These are phyloP conservation scores for Betta splendens DNA, from an alignment of 2,797 vertebrate genomes.

Conservation along the genomic window DNA sequence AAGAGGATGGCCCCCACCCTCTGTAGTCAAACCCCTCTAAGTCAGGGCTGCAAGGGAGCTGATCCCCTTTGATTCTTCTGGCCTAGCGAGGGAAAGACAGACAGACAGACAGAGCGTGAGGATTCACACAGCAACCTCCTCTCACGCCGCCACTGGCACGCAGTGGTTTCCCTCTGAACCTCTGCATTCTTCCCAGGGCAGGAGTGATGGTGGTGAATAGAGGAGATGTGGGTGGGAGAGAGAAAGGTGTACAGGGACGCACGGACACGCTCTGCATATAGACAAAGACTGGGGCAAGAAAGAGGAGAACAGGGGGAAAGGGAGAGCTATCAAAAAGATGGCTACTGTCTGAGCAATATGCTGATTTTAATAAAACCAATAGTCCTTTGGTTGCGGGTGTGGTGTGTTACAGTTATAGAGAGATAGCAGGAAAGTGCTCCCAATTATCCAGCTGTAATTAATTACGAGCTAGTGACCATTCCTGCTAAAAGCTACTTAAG, in stretches of 20 bases:
- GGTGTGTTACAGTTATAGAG: too few relatives aligned
- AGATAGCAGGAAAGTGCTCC: slow-evolving; percentile 26
- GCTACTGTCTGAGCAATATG: slow-evolving; percentile 31
- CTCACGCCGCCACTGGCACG: slow-evolving; percentile 52
- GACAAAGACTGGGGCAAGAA: slow-evolving; percentile 30
- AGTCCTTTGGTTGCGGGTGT: slow-evolving; percentile 26
- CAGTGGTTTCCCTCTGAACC: slow-evolving; percentile 63
- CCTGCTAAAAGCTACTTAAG: slow-evolving; percentile 44
- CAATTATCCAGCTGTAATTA: slow-evolving; percentile 39
- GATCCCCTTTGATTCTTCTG: slow-evolving; percentile 71
- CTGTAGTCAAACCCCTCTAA: slow-evolving; percentile 70
- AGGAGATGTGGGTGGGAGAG: not conserved
- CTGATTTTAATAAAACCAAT: slow-evolving; percentile 54
- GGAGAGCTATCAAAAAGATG: slow-evolving; percentile 32
- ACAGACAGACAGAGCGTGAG: slow-evolving; percentile 36
- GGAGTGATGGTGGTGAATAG: slow-evolving; percentile 23
- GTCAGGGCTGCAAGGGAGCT: slow-evolving; percentile 60
- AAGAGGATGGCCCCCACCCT: slow-evolving; percentile 33
- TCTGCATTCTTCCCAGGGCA: slow-evolving; percentile 66
- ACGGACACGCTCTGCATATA: slow-evolving; percentile 49
- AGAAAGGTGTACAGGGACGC: slow-evolving; percentile 46
- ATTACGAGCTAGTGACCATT: slow-evolving; percentile 48
- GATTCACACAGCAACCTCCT: slow-evolving; percentile 46
- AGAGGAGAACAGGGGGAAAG: slow-evolving; percentile 15
- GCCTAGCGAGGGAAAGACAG: slow-evolving; percentile 59